These are phyloP conservation scores for Ellobium chinense DNA, from an alignment of 2,888 invertebrate genomes.

Conservation along the genomic window DNA sequence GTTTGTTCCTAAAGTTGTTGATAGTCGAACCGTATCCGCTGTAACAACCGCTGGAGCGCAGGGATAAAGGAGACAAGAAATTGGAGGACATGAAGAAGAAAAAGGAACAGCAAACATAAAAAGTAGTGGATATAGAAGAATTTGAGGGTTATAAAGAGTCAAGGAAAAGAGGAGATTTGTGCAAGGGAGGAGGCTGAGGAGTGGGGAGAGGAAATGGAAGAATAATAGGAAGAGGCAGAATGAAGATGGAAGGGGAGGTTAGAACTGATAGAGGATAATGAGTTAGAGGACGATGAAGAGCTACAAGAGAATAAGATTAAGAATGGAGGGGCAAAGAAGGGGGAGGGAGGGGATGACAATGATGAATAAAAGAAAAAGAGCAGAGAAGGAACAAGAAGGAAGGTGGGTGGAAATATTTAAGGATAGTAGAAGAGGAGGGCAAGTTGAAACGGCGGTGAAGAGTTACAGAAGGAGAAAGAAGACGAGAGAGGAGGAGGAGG, in stretches of 20 bases:
- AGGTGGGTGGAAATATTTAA: neutral
- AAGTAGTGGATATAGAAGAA: neutral
- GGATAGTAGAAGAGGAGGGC: neutral
- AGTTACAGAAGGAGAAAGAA: conserved; percentile 14
- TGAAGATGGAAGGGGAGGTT: neutral
- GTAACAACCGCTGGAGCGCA: no score
- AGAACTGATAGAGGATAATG: neutral
- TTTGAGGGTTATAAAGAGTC: no score
- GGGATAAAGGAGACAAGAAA: no score
- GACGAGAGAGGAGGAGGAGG: conserved; percentile 31
- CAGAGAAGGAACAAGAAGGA: conserved; percentile 1
- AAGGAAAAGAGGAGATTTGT: no score
- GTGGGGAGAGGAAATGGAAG: neutral
- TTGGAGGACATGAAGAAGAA: no score
- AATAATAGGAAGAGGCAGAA: neutral
- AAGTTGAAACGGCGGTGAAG: neutral
- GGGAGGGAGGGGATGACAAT: neutral
- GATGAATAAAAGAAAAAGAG: conserved; percentile 7
- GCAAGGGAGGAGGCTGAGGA: neutral
- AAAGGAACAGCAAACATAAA: neutral
- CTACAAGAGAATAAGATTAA: neutral
- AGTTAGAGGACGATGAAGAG: neutral
- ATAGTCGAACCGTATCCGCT: no score
- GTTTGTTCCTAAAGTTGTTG: no score
- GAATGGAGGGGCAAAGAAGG: neutral